Base-by-base conservation (phyloP, 1,140 invertebrate species). In the Drosophila orena region DNA sequence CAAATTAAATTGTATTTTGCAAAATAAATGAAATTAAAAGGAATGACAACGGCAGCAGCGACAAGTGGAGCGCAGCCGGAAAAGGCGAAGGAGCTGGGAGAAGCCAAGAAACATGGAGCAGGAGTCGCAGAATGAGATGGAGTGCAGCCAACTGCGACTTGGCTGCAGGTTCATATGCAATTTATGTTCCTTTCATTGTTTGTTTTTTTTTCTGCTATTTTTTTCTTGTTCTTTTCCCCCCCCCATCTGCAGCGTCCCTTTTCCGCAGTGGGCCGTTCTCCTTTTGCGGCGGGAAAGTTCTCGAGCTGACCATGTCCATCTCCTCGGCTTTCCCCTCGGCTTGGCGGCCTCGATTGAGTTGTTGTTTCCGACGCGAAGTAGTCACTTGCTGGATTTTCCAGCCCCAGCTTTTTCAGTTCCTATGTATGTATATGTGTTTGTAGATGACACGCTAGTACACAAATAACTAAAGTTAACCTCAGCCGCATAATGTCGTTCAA, bases 11-110 rank as follows among this genome's bases (percentile, higher is more conserved):
- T 85, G 81, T 85, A 85, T 88, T 88, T 88, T 88, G 83, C 83
- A 84, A 90, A 89, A 84, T 89, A 88, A 86, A 88, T 89, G 75
- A 88, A 83, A 88, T 90, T 89, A 86, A 86, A 88, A 86, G 78
- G 79, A 83, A 86, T 79, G 79, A 79, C 83, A 88, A 86, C 83
- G 52, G 62, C 79, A 68, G 74, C 70, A 79, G 71, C 64, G 59
- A 81, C 75, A 77, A 77, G 64, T 70, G 75, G 73, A 77, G 64
- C 60, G 60, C 34, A 24, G 50, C 53, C 40, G 54, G 55, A 66
- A 66, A 66, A 66, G 62, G 62, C 64, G 27, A 68, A 68, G 64
- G 64, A 68, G 61, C 60, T 53, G 59, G 35, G 2, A 60, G 38
- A 61, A 35, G 38, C 58, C 46, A 66, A 37, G 44, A 35, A 43